Conservation (phyloP, 2,888 invertebrate species). For the Marasmarcha lunaedactyla region DNA sequence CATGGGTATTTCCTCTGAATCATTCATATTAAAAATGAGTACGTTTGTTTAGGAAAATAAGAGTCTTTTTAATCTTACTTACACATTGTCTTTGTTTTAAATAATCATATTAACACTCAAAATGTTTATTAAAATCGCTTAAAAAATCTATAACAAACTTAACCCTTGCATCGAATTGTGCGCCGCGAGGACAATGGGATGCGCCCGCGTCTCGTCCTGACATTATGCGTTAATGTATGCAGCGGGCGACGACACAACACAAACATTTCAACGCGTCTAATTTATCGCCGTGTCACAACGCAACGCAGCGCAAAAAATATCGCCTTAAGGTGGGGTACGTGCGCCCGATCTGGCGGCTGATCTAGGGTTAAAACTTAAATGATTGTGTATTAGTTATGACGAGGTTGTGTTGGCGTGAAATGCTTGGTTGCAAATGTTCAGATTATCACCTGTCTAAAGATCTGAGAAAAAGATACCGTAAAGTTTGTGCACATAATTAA, state of each 20-base stretch:
- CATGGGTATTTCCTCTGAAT: too few relatives aligned
- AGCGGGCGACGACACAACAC: slow-evolving; percentile 46
- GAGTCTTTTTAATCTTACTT: too few relatives aligned
- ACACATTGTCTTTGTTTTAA: too few relatives aligned
- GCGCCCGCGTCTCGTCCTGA: slow-evolving; percentile 44
- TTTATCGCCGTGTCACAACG: slow-evolving; percentile 53
- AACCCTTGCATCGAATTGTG: neutral
- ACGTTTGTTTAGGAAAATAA: too few relatives aligned
- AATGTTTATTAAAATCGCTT: too few relatives aligned
- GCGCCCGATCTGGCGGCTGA: slow-evolving; percentile 5
- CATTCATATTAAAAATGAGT: too few relatives aligned
- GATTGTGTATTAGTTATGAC: neutral
- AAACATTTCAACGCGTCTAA: slow-evolving; percentile 67
- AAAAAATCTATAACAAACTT: neutral
- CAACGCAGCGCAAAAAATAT: slow-evolving; percentile 51
- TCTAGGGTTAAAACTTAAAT: neutral
- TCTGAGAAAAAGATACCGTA: too few relatives aligned
- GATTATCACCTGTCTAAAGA: too few relatives aligned
- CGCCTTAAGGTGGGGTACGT: slow-evolving; percentile 34
- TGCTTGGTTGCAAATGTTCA: too few relatives aligned
- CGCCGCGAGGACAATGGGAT: slow-evolving; percentile 14
- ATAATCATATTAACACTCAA: too few relatives aligned
- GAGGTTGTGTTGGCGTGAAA: too few relatives aligned
- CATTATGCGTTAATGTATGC: slow-evolving; percentile 60
- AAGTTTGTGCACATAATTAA: too few relatives aligned